Conservation (phyloP, 1,140 invertebrate species). For the Hyphantria cunea region DNA sequence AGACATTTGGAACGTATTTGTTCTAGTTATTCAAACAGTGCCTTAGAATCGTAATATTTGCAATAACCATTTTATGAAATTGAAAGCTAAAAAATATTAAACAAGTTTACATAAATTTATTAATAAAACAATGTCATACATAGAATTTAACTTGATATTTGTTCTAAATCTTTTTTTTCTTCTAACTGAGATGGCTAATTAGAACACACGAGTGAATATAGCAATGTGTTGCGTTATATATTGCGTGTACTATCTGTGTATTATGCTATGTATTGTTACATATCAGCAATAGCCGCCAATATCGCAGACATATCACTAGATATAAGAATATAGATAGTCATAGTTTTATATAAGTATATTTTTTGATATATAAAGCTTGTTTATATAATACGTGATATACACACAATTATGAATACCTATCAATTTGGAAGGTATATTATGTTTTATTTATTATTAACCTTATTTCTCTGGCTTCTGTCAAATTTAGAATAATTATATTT, state of each 20-base stretch:
- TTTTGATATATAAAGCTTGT: conserved; percentile 23
- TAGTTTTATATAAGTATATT: conserved; percentile 24
- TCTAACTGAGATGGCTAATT: no score
- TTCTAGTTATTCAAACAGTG: no score
- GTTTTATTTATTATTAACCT: background rate
- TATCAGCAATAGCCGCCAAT: conserved; percentile 65
- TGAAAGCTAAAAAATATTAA: no score
- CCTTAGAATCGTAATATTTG: no score
- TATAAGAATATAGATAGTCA: conserved; percentile 53
- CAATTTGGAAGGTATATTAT: background rate
- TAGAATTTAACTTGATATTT: no score
- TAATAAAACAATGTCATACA: no score
- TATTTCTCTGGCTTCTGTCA: no score
- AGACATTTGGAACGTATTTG: no score
- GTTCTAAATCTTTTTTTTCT: no score
- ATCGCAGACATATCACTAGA: conserved; percentile 78
- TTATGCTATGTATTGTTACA: conserved; percentile 18
- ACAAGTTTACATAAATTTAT: no score
- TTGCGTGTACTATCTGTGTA: conserved; percentile 22
- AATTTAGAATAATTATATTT: no score
- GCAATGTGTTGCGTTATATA: conserved; percentile 28
- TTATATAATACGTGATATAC: background rate
- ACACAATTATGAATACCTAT: conserved; percentile 6
- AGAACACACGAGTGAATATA: conserved; percentile 10
- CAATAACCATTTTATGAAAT: no score